These are phyloP conservation scores for Ctenomys sociabilis DNA, from an alignment of 2,113 vertebrate genomes.

Conservation along the genomic window DNA sequence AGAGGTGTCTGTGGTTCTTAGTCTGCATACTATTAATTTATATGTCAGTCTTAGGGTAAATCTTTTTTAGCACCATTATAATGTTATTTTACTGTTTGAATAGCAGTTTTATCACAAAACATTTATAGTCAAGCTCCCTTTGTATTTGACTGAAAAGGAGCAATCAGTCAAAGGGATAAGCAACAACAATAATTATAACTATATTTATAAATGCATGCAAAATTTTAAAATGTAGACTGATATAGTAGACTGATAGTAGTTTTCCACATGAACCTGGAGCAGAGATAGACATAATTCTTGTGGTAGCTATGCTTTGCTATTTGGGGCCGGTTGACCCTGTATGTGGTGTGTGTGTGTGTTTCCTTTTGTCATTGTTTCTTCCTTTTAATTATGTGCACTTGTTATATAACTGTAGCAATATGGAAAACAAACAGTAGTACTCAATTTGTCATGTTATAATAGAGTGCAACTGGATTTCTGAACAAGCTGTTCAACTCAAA, in stretches of 20 bases:
- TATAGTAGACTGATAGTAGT: constrained; percentile 75
- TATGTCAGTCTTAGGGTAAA: constrained; percentile 81
- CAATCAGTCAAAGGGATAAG: constrained; percentile 86
- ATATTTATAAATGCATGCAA: constrained; percentile 84
- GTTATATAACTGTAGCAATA: constrained; percentile 45
- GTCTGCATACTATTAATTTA: constrained; percentile 75
- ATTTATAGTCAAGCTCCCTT: constrained; percentile 88
- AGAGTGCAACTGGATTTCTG: constrained; percentile 8
- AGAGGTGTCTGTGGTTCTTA: constrained; percentile 71
- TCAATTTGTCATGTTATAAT: constrained; percentile 70
- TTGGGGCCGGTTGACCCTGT: background rate
- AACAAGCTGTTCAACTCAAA: constrained; percentile 68
- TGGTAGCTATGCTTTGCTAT: constrained; percentile 53
- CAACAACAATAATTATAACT: constrained; percentile 86
- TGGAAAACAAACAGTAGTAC: constrained; percentile 34
- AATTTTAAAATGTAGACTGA: constrained; percentile 81
- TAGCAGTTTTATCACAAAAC: constrained; percentile 88
- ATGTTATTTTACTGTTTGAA: constrained; percentile 87
- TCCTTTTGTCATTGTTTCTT: constrained; percentile 60
- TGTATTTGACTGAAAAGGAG: constrained; percentile 86
- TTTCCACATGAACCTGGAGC: constrained; percentile 70
- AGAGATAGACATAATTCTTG: constrained; percentile 64
- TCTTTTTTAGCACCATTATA: constrained; percentile 87
- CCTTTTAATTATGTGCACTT: constrained; percentile 58
- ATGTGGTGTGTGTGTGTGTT: background rate